phyloP scores from a whole-genome alignment of 1,140 invertebrate species.

The Maniola jurtina region DNA sequence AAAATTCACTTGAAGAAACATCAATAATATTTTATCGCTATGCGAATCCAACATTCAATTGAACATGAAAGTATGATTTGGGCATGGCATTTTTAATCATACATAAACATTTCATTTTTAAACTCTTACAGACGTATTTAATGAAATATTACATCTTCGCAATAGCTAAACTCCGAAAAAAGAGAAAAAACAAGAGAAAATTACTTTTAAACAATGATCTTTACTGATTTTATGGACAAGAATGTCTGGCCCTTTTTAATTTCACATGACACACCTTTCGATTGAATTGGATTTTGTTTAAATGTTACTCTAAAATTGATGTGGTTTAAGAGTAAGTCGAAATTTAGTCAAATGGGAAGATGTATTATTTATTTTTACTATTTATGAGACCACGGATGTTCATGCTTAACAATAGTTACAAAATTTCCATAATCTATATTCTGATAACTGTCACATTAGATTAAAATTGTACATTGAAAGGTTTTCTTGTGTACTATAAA shows the following conservation, averaged over 20 bases:
- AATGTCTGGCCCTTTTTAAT: neutral
- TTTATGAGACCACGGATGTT: neutral
- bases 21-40: constrained; percentile 11
- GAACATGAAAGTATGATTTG: no score
- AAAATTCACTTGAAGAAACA: constrained; percentile 17
- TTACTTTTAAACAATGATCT: no score
- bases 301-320: neutral
- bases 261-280: neutral
- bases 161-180: neutral
- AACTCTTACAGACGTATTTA: constrained; percentile 18
- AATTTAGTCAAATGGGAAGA: neutral
- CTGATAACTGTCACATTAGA: constrained; percentile 9
- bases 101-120: constrained; percentile 23
- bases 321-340: no score
- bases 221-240: no score
- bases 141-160: neutral
- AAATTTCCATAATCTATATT: constrained; percentile 12
- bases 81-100: constrained; percentile 6
- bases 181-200: neutral
- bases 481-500: constrained; percentile 9
- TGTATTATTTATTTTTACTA: constrained; percentile 1
- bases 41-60: constrained; percentile 11
- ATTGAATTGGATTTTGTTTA: neutral
- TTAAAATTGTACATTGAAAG: constrained; percentile 16
- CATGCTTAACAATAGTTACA: constrained; percentile 7